These are phyloP conservation scores for Panthera tigris DNA, from an alignment of 2,113 vertebrate genomes.

Conservation along the genomic window DNA sequence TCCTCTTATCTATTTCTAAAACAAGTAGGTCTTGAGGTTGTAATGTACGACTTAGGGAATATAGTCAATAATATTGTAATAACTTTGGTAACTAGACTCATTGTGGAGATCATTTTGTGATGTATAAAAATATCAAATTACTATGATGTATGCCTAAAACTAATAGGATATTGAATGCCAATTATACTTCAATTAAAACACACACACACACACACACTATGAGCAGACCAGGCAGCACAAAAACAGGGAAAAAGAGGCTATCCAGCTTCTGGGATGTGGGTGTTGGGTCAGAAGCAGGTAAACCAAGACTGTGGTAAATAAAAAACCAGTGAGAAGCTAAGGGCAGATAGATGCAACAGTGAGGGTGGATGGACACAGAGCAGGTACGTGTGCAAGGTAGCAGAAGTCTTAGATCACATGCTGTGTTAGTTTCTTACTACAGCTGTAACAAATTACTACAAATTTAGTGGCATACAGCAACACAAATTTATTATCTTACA, in stretches of 20 bases:
- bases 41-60: background rate
- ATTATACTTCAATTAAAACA: background rate
- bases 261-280: background rate
- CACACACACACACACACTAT: background rate
- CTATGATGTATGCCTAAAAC: background rate
- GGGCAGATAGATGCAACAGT: background rate
- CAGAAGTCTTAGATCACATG: background rate
- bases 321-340: background rate
- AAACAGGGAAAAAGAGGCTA: background rate
- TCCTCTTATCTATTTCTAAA: background rate
- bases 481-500: background rate
- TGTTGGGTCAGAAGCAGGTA: background rate
- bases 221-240: background rate
- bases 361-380: background rate
- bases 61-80: background rate
- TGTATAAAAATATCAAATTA: background rate
- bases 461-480: background rate
- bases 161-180: background rate
- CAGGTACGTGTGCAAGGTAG: background rate
- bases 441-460: background rate
- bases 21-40: background rate
- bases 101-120: background rate
- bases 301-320: background rate
- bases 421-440: background rate
- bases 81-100: background rate